These are phyloP conservation scores for Pristiophorus japonicus DNA, from an alignment of 2,113 vertebrate genomes.

Conservation along the genomic window DNA sequence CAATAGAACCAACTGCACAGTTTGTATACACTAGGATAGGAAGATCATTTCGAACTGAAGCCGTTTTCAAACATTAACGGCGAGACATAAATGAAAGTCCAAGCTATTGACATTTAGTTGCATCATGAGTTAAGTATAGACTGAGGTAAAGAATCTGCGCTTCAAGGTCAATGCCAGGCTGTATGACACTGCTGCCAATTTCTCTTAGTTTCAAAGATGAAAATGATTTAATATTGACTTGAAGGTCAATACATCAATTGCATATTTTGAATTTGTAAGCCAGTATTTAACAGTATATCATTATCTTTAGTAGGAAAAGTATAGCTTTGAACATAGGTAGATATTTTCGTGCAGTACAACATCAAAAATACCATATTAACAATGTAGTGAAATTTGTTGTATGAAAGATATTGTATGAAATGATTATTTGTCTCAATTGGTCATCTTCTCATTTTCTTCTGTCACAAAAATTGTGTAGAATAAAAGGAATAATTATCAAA, in stretches of 20 bases:
- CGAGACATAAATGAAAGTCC: neutral
- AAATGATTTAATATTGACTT: neutral
- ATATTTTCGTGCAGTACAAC: neutral
- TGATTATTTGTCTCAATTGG: neutral
- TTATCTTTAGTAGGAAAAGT: neutral
- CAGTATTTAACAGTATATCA: neutral
- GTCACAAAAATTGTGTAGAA: neutral
- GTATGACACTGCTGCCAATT: neutral
- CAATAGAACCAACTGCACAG: neutral
- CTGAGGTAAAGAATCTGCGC: neutral
- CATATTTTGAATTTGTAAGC: neutral
- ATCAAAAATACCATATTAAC: neutral
- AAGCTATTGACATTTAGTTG: neutral
- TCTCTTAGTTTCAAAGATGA: neutral
- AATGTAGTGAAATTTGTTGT: neutral
- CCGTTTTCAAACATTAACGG: neutral
- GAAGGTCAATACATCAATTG: neutral
- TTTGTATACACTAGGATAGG: neutral
- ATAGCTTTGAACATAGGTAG: neutral
- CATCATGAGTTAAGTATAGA: neutral
- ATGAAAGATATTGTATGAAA: neutral
- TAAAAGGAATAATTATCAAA: neutral
- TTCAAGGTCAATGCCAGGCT: conserved; percentile 9
- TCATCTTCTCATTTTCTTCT: neutral
- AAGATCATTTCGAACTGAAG: neutral